These are phyloP conservation scores for Sebastes reedi DNA, from an alignment of 2,797 vertebrate genomes.

Conservation along the genomic window DNA sequence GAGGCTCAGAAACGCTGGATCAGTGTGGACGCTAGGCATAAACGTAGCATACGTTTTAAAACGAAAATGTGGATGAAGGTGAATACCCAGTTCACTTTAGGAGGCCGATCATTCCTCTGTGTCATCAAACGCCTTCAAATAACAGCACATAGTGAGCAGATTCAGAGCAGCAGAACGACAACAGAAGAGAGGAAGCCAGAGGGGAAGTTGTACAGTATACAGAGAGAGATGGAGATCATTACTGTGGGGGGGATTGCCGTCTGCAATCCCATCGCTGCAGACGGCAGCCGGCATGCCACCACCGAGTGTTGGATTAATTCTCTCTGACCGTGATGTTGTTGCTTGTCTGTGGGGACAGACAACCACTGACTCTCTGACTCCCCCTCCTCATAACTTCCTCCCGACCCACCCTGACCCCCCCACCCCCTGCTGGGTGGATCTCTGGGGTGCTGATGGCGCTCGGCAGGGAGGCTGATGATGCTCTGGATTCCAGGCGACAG, in stretches of 20 bases:
- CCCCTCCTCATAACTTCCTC: not conserved
- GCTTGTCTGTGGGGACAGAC: slow-evolving; percentile 49
- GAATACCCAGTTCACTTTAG: not conserved
- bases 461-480: slow-evolving; percentile 6
- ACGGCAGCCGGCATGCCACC: slow-evolving; percentile 30
- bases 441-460: not conserved
- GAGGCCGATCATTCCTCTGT: not conserved
- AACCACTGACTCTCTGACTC: not conserved
- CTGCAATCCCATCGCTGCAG: not conserved
- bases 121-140: slow-evolving; percentile 9
- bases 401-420: not conserved
- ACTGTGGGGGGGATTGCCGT: not conserved
- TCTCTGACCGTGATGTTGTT: slow-evolving; percentile 47
- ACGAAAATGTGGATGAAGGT: no score
- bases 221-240: slow-evolving; percentile 48
- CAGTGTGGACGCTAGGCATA: no score
- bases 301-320: slow-evolving; percentile 54
- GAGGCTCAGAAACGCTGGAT: no score
- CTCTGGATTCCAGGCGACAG: slow-evolving; percentile 56
- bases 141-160: not conserved
- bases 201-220: slow-evolving; percentile 13
- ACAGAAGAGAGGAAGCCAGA: slow-evolving; percentile 12
- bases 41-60: no score
- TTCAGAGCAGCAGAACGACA: not conserved
- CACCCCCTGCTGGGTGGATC: slow-evolving; percentile 25